Percentiles rank a stretch among this genome's conserved stretches.
Evolutionary conservation across 2,797 vertebrate species (phyloP).

Genomic region (Hydrolagus colliei): DNA sequence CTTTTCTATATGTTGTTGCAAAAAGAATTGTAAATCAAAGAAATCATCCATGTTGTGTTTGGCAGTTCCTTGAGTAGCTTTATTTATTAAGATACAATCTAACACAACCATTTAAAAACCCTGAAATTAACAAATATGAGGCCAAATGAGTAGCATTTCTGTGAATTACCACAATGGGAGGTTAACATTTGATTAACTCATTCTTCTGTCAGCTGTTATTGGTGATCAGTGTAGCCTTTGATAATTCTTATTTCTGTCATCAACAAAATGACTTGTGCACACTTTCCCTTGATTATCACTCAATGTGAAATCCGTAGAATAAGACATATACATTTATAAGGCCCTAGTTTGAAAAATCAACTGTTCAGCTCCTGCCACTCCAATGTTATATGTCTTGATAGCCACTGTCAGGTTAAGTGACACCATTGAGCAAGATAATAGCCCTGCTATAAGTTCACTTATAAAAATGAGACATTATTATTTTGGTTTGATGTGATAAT

Average conservation of each 20-base stretch:
- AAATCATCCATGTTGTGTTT: not conserved
- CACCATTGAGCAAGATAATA: slow-evolving; percentile 1
- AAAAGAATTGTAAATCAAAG: no score
- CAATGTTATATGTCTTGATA: not conserved
- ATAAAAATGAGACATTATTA: not conserved
- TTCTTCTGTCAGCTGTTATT: not conserved
- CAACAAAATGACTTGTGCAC: not conserved
- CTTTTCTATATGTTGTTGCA: no score
- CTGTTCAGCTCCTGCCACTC: not conserved
- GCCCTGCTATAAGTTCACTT: not conserved
- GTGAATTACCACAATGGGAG: no score
- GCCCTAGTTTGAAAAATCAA: not conserved
- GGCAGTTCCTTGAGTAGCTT: not conserved
- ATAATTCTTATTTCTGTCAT: not conserved
- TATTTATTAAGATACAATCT: not conserved
- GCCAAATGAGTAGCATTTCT: not conserved
- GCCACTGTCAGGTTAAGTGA: not conserved
- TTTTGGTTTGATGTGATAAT: slow-evolving; percentile 19
- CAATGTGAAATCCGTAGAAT: no score
- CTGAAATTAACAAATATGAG: not conserved
- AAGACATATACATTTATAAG: not conserved
- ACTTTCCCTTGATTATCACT: not conserved
- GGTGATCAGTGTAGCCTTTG: not conserved
- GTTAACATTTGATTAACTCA: not conserved
- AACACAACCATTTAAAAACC: no score